These are phyloP conservation scores for Himalopsyche tibetana DNA, from an alignment of 2,888 invertebrate species.

Conservation along the genomic window DNA sequence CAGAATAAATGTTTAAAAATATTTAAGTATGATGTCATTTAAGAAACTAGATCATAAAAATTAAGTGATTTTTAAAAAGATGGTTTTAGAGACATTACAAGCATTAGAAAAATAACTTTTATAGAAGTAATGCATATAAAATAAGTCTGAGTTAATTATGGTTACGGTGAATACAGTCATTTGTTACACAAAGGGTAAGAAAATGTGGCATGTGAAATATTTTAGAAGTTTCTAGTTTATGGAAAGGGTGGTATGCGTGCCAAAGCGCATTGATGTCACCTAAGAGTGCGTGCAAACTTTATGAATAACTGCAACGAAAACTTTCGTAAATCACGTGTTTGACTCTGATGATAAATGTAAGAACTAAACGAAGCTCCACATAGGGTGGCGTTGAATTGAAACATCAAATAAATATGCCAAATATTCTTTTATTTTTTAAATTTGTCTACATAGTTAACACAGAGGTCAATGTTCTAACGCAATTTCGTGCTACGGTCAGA, in stretches of 20 bases:
- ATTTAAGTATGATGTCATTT: too few relatives aligned
- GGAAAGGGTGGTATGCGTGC: slow-evolving; percentile 58
- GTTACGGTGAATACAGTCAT: not conserved
- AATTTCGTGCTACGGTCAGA: too few relatives aligned
- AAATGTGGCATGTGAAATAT: slow-evolving; percentile 18
- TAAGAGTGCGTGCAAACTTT: slow-evolving; percentile 15
- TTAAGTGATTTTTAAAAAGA: too few relatives aligned
- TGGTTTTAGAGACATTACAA: too few relatives aligned
- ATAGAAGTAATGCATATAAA: not conserved
- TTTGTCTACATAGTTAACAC: not conserved
- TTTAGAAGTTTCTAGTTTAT: slow-evolving; percentile 8
- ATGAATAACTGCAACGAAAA: slow-evolving; percentile 19
- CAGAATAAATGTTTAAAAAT: too few relatives aligned
- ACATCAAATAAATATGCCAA: not conserved
- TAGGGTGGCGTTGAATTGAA: not conserved
- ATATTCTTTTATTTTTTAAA: not conserved
- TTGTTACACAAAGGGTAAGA: slow-evolving; percentile 8
- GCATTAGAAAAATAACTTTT: too few relatives aligned
- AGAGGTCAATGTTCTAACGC: too few relatives aligned
- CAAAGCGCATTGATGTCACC: slow-evolving; percentile 62
- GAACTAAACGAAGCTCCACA: not conserved
- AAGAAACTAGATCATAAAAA: too few relatives aligned
- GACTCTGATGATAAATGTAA: slow-evolving; percentile 26
- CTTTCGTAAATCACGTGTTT: slow-evolving; percentile 12
- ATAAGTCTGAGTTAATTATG: not conserved